Evolutionary conservation across 2,797 vertebrate species (phyloP).

Genomic region (Pogoniulus pusillus): DNA sequence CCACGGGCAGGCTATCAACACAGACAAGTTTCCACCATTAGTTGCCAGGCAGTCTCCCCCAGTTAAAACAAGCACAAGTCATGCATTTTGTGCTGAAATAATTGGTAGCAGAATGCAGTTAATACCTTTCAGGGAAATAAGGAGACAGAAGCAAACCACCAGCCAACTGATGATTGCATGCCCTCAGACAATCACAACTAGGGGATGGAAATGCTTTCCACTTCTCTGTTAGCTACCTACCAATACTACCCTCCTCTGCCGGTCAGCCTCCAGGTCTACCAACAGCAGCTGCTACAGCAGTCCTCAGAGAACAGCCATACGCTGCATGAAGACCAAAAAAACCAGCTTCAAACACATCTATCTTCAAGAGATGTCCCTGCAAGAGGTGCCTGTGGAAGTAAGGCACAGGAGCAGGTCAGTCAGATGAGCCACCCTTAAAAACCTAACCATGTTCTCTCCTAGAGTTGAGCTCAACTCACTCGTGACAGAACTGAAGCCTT

Average conservation of each 20-base stretch:
- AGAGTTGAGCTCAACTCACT: background rate
- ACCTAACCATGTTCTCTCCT: background rate
- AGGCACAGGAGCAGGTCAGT: background rate
- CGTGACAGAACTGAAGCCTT: background rate
- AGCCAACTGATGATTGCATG: background rate
- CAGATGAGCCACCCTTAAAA: background rate
- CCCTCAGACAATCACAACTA: background rate
- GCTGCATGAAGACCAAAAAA: background rate
- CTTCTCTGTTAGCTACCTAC: background rate
- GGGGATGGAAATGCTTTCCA: background rate
- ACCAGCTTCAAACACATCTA: background rate
- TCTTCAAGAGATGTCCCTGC: background rate
- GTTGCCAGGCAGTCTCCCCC: background rate
- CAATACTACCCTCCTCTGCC: background rate
- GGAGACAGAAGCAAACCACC: background rate
- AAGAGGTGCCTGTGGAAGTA: background rate
- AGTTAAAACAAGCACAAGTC: constrained; percentile 52
- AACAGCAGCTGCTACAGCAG: background rate
- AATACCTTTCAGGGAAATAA: background rate
- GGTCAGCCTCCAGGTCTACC: background rate
- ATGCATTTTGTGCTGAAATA: background rate
- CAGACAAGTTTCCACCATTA: background rate
- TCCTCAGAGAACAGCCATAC: background rate
- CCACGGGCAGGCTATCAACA: background rate
- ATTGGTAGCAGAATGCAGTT: background rate